These are phyloP conservation scores for Verasper variegatus DNA, from an alignment of 2,113 vertebrate species.

Conservation along the genomic window DNA sequence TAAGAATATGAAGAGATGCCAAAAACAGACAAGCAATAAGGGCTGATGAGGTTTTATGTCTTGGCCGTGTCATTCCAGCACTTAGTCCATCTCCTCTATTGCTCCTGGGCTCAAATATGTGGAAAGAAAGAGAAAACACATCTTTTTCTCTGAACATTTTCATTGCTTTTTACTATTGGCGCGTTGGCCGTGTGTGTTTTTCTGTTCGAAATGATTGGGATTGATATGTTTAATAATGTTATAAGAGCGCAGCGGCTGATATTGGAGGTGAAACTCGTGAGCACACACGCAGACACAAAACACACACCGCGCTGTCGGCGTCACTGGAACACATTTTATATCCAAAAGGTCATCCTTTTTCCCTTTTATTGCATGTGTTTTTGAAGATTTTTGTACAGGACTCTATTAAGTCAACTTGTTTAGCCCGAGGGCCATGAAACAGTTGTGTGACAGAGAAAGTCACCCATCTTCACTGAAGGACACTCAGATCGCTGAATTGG, in stretches of 20 bases:
- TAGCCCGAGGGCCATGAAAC: neutral
- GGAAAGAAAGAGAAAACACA: slow-evolving; percentile 61
- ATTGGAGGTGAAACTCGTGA: slow-evolving; percentile 22
- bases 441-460: neutral
- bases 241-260: slow-evolving; percentile 45
- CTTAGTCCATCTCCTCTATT: slow-evolving; percentile 43
- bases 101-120: slow-evolving; percentile 73
- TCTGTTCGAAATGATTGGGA: slow-evolving; percentile 9
- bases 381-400: too few relatives aligned
- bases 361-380: too few relatives aligned
- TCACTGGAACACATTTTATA: too few relatives aligned
- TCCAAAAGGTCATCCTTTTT: too few relatives aligned
- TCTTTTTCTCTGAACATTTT: slow-evolving; percentile 50
- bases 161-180: slow-evolving; percentile 79
- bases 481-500: neutral
- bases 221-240: slow-evolving; percentile 11
- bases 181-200: slow-evolving; percentile 47
- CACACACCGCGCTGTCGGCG: too few relatives aligned
- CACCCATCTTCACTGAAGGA: neutral
- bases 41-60: slow-evolving; percentile 75
- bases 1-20: slow-evolving; percentile 66
- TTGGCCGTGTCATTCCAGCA: slow-evolving; percentile 40
- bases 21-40: slow-evolving; percentile 69
- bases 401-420: too few relatives aligned
- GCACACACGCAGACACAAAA: neutral